Conservation (phyloP, 2,797 vertebrate genomes). For the Smutsia temminckii region DNA sequence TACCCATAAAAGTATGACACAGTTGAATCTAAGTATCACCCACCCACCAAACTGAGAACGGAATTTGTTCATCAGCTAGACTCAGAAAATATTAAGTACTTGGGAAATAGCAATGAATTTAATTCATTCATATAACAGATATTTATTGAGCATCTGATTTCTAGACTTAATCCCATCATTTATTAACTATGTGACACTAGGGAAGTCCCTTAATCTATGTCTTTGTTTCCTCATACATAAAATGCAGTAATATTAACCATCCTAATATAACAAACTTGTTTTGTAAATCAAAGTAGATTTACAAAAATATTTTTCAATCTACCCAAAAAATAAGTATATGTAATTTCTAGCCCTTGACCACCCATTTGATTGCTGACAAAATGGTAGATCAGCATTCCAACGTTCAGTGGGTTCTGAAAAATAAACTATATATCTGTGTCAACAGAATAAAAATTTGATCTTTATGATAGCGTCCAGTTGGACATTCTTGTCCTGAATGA, state of each 20-base stretch:
- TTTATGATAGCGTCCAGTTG: background rate
- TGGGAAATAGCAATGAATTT: background rate
- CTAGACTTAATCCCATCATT: background rate
- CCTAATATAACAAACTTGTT: background rate
- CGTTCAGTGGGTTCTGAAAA: background rate
- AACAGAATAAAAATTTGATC: background rate
- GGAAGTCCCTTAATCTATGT: background rate
- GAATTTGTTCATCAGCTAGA: background rate
- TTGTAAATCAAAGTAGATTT: background rate
- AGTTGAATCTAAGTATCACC: background rate
- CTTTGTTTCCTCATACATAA: background rate
- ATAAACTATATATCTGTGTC: background rate
- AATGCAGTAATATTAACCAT: background rate
- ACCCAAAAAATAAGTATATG: background rate
- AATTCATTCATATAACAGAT: background rate
- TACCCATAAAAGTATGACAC: background rate
- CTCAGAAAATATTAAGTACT: background rate
- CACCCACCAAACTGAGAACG: background rate
- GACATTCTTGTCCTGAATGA: background rate
- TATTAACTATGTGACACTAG: background rate
- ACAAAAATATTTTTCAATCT: slow-evolving; percentile 25
- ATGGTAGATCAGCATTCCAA: slow-evolving; percentile 8
- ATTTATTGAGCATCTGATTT: slow-evolving; percentile 9
- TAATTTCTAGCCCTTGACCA: background rate
- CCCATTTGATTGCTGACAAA: background rate